These are phyloP conservation scores for Dryadula phaetusa DNA, from an alignment of 2,888 invertebrate species.

Conservation along the genomic window DNA sequence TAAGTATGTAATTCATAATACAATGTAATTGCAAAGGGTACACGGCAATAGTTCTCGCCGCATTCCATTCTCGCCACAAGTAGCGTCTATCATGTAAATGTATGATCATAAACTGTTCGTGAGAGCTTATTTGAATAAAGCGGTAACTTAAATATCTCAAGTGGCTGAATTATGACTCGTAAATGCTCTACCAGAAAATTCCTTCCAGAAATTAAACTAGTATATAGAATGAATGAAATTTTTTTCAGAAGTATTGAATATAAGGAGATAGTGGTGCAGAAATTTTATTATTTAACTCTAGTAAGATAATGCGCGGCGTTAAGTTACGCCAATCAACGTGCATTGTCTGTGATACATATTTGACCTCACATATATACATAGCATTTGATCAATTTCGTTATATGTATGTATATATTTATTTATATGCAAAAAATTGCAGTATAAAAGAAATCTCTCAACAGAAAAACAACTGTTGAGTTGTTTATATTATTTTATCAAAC, in stretches of 20 bases:
- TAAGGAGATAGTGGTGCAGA: no score
- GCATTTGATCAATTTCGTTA: no score
- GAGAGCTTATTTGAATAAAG: slow-evolving; percentile 28
- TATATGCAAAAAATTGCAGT: background rate
- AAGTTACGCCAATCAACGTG: no score
- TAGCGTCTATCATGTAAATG: slow-evolving; percentile 12
- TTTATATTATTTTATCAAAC: slow-evolving; percentile 12
- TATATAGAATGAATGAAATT: background rate
- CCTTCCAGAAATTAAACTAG: slow-evolving; percentile 13
- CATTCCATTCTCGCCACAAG: background rate
- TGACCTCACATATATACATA: no score
- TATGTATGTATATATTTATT: no score
- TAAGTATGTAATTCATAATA: background rate
- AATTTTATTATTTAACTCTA: no score
- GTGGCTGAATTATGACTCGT: slow-evolving; percentile 24
- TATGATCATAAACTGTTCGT: slow-evolving; percentile 19
- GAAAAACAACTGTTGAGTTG: slow-evolving; percentile 9
- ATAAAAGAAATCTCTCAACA: background rate
- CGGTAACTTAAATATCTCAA: slow-evolving; percentile 17
- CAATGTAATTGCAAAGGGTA: background rate
- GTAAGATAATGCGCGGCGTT: no score
- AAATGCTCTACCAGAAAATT: slow-evolving; percentile 18
- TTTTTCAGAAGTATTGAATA: background rate
- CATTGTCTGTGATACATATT: no score
- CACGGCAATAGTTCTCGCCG: background rate